Percentiles rank a stretch among this genome's conserved stretches.
phyloP scores from a whole-genome alignment of 2,113 vertebrate species.

The Naja naja region DNA sequence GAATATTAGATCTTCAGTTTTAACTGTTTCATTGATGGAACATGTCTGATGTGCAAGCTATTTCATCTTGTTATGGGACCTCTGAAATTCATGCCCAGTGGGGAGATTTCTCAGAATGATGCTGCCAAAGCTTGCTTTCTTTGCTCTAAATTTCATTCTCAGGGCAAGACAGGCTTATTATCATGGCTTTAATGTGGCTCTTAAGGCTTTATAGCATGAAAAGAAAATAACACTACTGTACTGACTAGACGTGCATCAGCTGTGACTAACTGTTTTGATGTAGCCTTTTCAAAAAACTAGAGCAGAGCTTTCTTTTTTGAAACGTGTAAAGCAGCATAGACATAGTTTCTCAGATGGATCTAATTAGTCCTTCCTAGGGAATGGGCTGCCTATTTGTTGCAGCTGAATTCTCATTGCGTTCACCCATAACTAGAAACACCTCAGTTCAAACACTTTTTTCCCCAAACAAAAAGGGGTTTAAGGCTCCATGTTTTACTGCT shows the following conservation, averaged over 20 bases:
- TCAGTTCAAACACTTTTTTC: constrained; percentile 83
- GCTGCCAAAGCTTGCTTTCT: constrained; percentile 35
- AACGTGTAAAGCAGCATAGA: constrained; percentile 77
- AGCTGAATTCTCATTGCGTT: constrained; percentile 84
- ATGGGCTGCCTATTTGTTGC: constrained; percentile 81
- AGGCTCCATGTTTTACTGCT: constrained; percentile 84
- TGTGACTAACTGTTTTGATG: constrained; percentile 80
- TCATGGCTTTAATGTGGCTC: constrained; percentile 61
- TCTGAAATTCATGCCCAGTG: constrained; percentile 26
- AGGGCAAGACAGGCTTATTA: constrained; percentile 54
- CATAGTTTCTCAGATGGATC: constrained; percentile 83
- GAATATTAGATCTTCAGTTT: constrained; percentile 46
- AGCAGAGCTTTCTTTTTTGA: constrained; percentile 74
- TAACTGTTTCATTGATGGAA: constrained; percentile 36
- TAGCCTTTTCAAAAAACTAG: constrained; percentile 70
- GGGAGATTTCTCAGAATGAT: not conserved
- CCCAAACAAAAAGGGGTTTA: constrained; percentile 78
- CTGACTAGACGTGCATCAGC: constrained; percentile 66
- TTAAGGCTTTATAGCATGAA: constrained; percentile 62
- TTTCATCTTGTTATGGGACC: constrained; percentile 10
- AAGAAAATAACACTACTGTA: constrained; percentile 52
- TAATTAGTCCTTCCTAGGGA: constrained; percentile 83
- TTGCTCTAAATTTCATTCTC: constrained; percentile 45
- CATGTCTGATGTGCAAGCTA: constrained; percentile 25
- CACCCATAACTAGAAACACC: constrained; percentile 87